A percentile compares a stretch with the other conserved stretches of the same genome.
phyloP scores from a whole-genome alignment of 2,113 vertebrate species.

The Corapipo altera region DNA sequence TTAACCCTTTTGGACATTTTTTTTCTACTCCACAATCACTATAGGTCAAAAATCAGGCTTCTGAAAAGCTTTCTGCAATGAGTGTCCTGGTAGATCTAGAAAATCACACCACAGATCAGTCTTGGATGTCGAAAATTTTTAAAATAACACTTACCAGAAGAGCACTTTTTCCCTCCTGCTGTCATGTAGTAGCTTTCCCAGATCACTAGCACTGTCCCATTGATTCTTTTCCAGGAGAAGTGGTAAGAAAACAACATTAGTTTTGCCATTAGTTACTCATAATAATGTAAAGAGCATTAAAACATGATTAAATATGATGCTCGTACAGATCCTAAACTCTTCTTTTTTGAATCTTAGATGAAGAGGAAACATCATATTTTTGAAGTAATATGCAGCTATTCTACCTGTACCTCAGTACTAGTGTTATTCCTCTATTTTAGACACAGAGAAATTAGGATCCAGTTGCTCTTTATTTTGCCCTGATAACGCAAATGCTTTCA shows the following conservation, averaged over 20 bases:
- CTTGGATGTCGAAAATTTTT: neutral
- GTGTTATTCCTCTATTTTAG: neutral
- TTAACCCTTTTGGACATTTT: neutral
- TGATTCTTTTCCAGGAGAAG: neutral
- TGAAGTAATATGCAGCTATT: neutral
- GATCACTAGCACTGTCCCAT: neutral
- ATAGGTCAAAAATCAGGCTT: neutral
- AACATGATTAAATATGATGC: neutral
- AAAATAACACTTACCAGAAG: neutral
- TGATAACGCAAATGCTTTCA: neutral
- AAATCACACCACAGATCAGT: neutral
- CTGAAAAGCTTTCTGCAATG: neutral
- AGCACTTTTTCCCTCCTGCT: neutral
- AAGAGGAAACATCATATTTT: neutral
- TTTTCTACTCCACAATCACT: neutral
- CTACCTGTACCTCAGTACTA: neutral
- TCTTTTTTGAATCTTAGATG: neutral
- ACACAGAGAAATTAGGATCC: accelerated
- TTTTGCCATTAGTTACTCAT: neutral
- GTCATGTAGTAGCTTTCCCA: neutral
- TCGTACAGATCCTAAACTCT: neutral
- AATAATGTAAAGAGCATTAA: neutral
- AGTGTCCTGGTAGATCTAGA: neutral
- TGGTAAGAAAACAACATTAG: neutral
- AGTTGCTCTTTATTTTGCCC: neutral